Evolutionary conservation across 2,888 invertebrate genomes (phyloP), one percentile per base, ranked within the genome.

Genomic region (Campaea margaritaria): DNA sequence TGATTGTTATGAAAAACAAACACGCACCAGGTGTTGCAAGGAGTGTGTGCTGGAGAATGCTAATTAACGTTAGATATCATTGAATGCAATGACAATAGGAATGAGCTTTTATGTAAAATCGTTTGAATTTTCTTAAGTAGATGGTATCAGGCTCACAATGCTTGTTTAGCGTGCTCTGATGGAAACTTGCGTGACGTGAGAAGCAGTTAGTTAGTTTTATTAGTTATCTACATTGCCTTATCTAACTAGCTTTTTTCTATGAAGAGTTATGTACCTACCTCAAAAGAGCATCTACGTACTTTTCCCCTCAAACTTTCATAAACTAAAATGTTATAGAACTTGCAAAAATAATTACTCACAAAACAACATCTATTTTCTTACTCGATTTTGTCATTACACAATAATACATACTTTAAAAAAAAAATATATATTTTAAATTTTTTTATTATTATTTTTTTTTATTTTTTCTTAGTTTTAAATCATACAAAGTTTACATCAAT

Each of bases 1-100:
- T 85, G 78, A 88, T 87, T 88, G 87, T 88, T 86, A 79, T 81
- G 83, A 85, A 86, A 82, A 83, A 81, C 78, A 73, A 78, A 76
- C 82, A 80, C 77, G 78, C 78, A 74, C 77, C 67, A 66, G 70
- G 70, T 81, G 81, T 79, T 73, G 81, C 76, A 81, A 81, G 48
- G 60, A 48, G 56, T 46, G 55, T 47, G 63, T 55, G 58, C 66
- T 70, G 70, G 76, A 75, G 80, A 82, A 81, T 83, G 80, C 79
- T 88, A 88, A 90, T 88, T 88, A 86, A 81, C 80, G 70, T 73
- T 71, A 79, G 81, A 82, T 85, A 86, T 75, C 76, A 73, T 73
- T 73, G 69, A 69, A 76, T 75, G 53, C 70, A 67, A 66, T 72
- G 69, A 81, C 82, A 82, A 83, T 80, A 73, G 74, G 64, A 64